Percentiles rank a stretch among this genome's conserved stretches.
phyloP scores from a whole-genome alignment of 2,113 vertebrate species.

The Seriola dumerili region DNA sequence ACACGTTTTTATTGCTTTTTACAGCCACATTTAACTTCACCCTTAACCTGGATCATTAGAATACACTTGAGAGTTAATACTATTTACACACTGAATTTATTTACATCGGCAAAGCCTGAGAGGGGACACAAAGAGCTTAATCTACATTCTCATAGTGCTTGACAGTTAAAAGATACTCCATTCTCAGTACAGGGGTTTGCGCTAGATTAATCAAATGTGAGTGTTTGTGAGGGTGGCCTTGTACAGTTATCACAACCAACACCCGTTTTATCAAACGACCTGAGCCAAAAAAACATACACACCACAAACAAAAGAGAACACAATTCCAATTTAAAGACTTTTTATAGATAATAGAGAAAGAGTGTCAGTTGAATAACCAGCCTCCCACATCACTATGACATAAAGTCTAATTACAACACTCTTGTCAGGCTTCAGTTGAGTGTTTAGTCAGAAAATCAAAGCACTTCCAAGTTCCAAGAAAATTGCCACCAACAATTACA shows the following conservation, averaged over 20 bases:
- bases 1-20: constrained; percentile 62
- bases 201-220: constrained; percentile 7
- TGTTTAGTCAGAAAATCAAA: constrained; percentile 48
- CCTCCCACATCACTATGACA: constrained; percentile 35
- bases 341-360: constrained; percentile 22
- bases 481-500: constrained; percentile 1
- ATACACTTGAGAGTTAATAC: constrained; percentile 69
- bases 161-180: constrained; percentile 45
- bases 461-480: constrained; percentile 22
- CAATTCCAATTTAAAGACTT: constrained; percentile 50
- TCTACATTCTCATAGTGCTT: constrained; percentile 64
- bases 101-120: constrained; percentile 72
- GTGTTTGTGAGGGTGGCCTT: constrained; percentile 21
- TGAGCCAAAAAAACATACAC: constrained; percentile 64
- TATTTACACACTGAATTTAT: constrained; percentile 79
- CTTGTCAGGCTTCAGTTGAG: constrained; percentile 24
- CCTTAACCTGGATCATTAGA: constrained; percentile 65
- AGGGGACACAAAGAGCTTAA: constrained; percentile 46
- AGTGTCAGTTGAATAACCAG: constrained; percentile 40
- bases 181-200: constrained; percentile 40
- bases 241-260: constrained; percentile 56
- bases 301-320: constrained; percentile 62
- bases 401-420: constrained; percentile 35
- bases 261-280: constrained; percentile 70
- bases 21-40: constrained; percentile 51